Evolutionary conservation across 1,140 invertebrate species (phyloP), one percentile per base, ranked within the genome.

Genomic region (Conus betulinus): DNA sequence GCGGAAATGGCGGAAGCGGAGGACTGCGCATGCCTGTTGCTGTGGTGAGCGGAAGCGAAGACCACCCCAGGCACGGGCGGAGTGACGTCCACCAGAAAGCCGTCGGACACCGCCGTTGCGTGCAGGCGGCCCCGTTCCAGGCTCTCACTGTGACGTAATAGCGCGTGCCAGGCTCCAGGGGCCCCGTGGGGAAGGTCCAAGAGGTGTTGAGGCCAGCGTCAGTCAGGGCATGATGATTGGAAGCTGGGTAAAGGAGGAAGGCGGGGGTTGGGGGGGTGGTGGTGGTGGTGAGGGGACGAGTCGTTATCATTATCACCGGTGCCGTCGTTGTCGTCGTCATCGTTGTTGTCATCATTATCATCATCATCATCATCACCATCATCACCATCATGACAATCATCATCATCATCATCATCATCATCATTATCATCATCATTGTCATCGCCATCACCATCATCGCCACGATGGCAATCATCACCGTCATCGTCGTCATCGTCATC

Each of bases 71-170:
- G 15, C 11, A 84, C n/a, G 17, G 91, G 11, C 81, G 85, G 51
- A 51, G n/a, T 87, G n/a, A 84, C 84, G 88, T 92, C 91, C 39
- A 91, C 25, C 0, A 90, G 20, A 79, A 92, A 55, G 0, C 91
- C 91, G 87, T 92, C 90, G 20, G 91, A 92, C 52, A 82, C 51
- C 17, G 88, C 52, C 52, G 85, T 55, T 3, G 87, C 89, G n/a
- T 82, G 63, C 20, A 91, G 88, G 5, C 91, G 39, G 89, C 90
- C 39, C 13, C 39, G 85, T 91, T 91, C 27, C 84, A 82, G 17
- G 88, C 91, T 57, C 71, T 87, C 20, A 91, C 86, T 15, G 88
- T 91, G 25, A 87, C 79, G 83, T 89, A 91, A 79, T 91, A 91
- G 71, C 63, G 82, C 25, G 87, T 89, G 67, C 90, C 91, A 7